Evolutionary conservation across 2,113 vertebrate species (phyloP).

Genomic region (Embiotoca jacksoni): DNA sequence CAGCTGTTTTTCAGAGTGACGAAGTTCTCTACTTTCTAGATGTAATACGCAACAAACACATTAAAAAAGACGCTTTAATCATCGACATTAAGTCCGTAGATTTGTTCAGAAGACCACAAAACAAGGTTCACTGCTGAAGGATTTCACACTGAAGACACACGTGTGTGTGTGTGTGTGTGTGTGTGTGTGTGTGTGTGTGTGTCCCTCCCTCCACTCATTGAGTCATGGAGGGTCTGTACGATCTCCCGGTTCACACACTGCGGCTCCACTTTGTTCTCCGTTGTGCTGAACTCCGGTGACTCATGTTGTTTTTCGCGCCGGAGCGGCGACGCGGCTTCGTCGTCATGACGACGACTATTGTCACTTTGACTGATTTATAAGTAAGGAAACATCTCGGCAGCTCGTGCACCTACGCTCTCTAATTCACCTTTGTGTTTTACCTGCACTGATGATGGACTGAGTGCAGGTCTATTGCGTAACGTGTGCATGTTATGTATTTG

Average conservation of each 20-base stretch:
- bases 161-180: background rate
- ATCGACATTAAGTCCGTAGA: too few species aligned
- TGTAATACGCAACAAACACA: too few species aligned
- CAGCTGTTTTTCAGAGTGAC: too few species aligned
- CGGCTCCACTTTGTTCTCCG: conserved; percentile 18
- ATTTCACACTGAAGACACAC: too few species aligned
- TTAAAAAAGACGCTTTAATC: too few species aligned
- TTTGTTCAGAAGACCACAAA: too few species aligned
- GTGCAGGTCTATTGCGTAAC: background rate
- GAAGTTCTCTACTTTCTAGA: too few species aligned
- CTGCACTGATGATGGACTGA: background rate
- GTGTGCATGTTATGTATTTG: background rate
- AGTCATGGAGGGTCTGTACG: conserved; percentile 43
- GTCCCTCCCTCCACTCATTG: conserved; percentile 53
- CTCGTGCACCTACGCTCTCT: too few species aligned
- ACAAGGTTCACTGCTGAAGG: too few species aligned
- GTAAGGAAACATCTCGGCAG: too few species aligned
- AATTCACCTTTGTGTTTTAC: background rate
- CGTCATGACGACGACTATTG: conserved; percentile 7
- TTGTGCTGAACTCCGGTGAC: conserved; percentile 45
- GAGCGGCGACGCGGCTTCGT: conserved; percentile 6
- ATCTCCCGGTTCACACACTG: conserved; percentile 36
- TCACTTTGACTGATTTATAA: background rate
- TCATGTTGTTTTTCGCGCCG: conserved; percentile 24
- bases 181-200: background rate